Conservation (phyloP, 2,888 invertebrate species). For the Amphiduros pacificus region DNA sequence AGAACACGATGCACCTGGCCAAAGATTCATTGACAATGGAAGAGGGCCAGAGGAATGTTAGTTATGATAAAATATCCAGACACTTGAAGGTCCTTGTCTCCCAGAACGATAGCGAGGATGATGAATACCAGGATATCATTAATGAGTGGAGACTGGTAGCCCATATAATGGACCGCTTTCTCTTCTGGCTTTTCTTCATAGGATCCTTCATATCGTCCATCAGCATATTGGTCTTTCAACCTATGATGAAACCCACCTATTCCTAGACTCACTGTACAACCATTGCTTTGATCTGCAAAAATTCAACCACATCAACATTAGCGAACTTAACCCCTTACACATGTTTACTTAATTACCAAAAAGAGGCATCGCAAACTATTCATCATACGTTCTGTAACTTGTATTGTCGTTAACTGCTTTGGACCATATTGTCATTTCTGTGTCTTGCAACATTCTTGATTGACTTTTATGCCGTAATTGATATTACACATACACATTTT, state of each 20-base stretch:
- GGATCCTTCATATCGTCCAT: constrained; percentile 52
- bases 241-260: constrained; percentile 47
- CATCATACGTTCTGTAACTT: too few relatives aligned
- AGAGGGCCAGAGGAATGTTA: constrained; percentile 12
- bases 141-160: constrained; percentile 59
- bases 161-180: constrained; percentile 54
- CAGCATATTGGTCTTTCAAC: constrained; percentile 54
- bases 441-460: too few relatives aligned
- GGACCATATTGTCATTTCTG: too few relatives aligned
- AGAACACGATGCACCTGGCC: not conserved
- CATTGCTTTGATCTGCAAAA: too few relatives aligned
- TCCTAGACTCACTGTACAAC: too few relatives aligned
- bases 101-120: constrained; percentile 45
- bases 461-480: too few relatives aligned
- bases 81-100: constrained; percentile 48
- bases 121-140: constrained; percentile 52
- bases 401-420: too few relatives aligned
- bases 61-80: constrained; percentile 43
- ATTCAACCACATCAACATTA: too few relatives aligned
- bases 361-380: too few relatives aligned
- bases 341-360: too few relatives aligned
- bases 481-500: too few relatives aligned
- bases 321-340: too few relatives aligned
- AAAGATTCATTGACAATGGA: not conserved
- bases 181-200: constrained; percentile 57